Conservation (phyloP, 2,797 vertebrate genomes). For the Chromis chromis region DNA sequence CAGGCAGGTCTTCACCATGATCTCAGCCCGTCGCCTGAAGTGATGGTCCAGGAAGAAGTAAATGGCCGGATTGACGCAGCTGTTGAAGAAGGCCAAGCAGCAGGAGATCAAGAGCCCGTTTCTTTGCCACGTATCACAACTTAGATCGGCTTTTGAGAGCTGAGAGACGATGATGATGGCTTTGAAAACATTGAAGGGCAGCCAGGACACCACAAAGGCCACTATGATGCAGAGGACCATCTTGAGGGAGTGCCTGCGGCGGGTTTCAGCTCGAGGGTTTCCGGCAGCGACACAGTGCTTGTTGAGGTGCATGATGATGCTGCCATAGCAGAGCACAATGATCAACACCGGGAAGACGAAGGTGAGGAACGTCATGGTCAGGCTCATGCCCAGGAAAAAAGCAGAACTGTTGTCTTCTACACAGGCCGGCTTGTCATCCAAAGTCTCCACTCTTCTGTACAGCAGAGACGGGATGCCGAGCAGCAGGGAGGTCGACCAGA, state of each 20-base stretch:
- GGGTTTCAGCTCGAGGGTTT: conserved; percentile 71
- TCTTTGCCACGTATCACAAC: conserved; percentile 35
- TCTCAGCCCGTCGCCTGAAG: conserved; percentile 78
- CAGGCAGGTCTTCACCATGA: conserved; percentile 52
- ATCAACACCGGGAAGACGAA: conserved; percentile 86
- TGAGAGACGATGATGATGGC: conserved; percentile 66
- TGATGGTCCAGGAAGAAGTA: conserved; percentile 88
- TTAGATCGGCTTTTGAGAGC: conserved; percentile 44
- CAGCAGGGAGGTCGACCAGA: conserved; percentile 85
- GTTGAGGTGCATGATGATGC: conserved; percentile 83
- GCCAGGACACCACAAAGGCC: conserved; percentile 89
- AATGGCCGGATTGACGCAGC: conserved; percentile 89
- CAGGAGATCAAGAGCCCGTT: conserved; percentile 81
- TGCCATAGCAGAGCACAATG: conserved; percentile 88
- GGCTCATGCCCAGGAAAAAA: conserved; percentile 74
- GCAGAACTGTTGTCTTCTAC: conserved; percentile 65
- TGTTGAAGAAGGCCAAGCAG: conserved; percentile 90
- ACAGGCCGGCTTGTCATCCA: conserved; percentile 44
- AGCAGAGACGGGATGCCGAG: conserved; percentile 83
- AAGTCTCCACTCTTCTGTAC: conserved; percentile 68
- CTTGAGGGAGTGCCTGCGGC: conserved; percentile 85
- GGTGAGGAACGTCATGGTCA: conserved; percentile 83
- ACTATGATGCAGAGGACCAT: conserved; percentile 88
- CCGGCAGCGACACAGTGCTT: conserved; percentile 61
- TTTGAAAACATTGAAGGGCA: conserved; percentile 88